Percentiles rank a stretch among this genome's conserved stretches.
phyloP scores from a whole-genome alignment of 1,140 invertebrate genomes.

The Acyrthosiphon pisum region DNA sequence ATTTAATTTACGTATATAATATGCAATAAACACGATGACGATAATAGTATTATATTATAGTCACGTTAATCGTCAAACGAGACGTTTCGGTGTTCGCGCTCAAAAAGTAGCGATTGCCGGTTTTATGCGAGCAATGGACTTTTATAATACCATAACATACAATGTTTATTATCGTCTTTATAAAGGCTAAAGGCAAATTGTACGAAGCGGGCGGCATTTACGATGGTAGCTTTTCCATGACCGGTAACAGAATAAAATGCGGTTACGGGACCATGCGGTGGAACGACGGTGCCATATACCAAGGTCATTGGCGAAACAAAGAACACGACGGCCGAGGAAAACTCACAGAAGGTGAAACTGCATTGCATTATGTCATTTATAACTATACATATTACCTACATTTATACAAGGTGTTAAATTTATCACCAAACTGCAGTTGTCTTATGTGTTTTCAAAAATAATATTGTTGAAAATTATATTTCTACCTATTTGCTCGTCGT shows the following conservation, averaged over 20 bases:
- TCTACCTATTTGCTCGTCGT: background rate
- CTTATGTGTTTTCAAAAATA: background rate
- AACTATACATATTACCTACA: background rate
- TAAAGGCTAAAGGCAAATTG: conserved; percentile 21
- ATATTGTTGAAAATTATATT: background rate
- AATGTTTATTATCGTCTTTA: background rate
- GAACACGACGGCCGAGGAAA: background rate
- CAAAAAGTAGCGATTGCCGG: background rate
- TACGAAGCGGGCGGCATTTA: conserved; percentile 6
- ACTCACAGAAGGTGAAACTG: background rate
- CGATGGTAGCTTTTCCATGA: background rate
- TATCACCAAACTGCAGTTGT: background rate
- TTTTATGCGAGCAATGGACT: background rate
- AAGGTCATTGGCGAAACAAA: conserved; percentile 9
- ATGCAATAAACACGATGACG: background rate
- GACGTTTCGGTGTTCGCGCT: background rate
- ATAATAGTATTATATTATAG: background rate
- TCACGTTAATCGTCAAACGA: background rate
- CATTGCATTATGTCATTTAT: background rate
- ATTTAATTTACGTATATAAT: background rate
- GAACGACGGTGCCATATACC: conserved; percentile 30
- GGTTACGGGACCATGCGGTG: conserved; percentile 45
- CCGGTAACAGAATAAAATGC: background rate
- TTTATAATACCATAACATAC: background rate
- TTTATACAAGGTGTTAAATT: background rate